Base-by-base conservation (phyloP, 2,797 vertebrate genomes). In the Lindbergichthys nudifrons region DNA sequence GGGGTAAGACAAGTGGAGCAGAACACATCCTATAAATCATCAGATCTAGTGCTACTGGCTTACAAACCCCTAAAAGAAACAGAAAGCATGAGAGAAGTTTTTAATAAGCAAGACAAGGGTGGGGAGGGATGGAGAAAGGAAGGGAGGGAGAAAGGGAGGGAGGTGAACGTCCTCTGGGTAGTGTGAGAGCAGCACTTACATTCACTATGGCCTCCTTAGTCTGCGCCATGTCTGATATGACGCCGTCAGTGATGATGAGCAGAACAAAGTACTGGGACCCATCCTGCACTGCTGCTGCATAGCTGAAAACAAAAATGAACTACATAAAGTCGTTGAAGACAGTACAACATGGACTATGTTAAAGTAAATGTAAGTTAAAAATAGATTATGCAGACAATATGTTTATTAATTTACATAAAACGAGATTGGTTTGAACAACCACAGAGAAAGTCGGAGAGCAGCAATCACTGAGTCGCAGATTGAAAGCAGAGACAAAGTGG, bases 171-270 rank as follows among this genome's bases (percentile, higher is more conserved):
- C 79, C 66, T 76, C 12, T 13, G 36, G 70, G 36, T 45, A 43
- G 30, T 15, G 58, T 69, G 63, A 73, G 56, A 87, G 71, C 59
- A 63, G 79, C 79, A 96, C 96, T 97, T 89, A 98, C 97, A 2
- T 97, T 97, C 79, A 99, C 97, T 0, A 99, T 99, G 71, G 97
- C 97, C 90, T 98, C 97, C 94, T 99, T 99, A 79, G 97, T 99
- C 94, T 98, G 97, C 2, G 97, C 97, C 97, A 99, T 99, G 93
- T 99, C 97, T 0, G 97, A 99, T 92, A 98, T 99, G 88, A 99
- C 97, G 2, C 97, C 97, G 0, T 99, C 97, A 0, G 97, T 99
- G 92, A 99, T 97, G 94, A 99, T 98, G 84, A 99, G 97, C 59
- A 99, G 93, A 59, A 99, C 96, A 1, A 98, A 98, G 88, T 99